These are phyloP conservation scores for Drosophila athabasca DNA, from an alignment of 1,140 invertebrate genomes.

Conservation along the genomic window DNA sequence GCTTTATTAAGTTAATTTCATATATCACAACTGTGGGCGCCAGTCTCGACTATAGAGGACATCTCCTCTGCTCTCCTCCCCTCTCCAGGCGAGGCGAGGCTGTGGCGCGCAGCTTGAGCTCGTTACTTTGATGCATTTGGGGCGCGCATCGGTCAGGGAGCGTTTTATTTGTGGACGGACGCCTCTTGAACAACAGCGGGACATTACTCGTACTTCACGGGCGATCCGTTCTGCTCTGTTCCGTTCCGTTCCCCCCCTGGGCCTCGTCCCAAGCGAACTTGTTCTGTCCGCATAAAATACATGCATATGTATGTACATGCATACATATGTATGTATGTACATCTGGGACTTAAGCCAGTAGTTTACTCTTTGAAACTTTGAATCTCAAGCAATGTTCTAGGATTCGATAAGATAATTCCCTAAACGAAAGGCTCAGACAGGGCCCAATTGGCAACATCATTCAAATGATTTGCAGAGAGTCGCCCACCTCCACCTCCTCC, in stretches of 20 bases:
- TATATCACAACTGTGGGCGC: slow-evolving; percentile 73
- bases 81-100: slow-evolving; percentile 6
- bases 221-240: too few species aligned
- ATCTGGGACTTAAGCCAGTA: slow-evolving; percentile 11
- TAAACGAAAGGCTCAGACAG: slow-evolving; percentile 34
- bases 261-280: neutral
- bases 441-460: slow-evolving; percentile 67
- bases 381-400: neutral
- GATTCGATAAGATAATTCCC: slow-evolving; percentile 41
- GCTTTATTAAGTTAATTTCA: slow-evolving; percentile 82
- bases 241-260: too few species aligned
- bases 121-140: slow-evolving; percentile 82
- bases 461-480: slow-evolving; percentile 71
- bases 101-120: slow-evolving; percentile 75
- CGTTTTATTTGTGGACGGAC: slow-evolving; percentile 79
- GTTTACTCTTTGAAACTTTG: neutral
- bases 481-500: neutral
- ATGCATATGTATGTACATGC: too few species aligned
- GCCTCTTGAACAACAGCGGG: slow-evolving; percentile 67
- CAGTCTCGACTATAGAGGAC: slow-evolving; percentile 46
- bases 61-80: neutral
- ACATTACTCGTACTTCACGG: slow-evolving; percentile 32
- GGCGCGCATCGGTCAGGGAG: slow-evolving; percentile 16
- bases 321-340: too few species aligned
- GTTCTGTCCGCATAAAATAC: slow-evolving; percentile 30